Evolutionary conservation across 2,113 vertebrate genomes (phyloP).

Genomic region (Sebastes fasciatus): DNA sequence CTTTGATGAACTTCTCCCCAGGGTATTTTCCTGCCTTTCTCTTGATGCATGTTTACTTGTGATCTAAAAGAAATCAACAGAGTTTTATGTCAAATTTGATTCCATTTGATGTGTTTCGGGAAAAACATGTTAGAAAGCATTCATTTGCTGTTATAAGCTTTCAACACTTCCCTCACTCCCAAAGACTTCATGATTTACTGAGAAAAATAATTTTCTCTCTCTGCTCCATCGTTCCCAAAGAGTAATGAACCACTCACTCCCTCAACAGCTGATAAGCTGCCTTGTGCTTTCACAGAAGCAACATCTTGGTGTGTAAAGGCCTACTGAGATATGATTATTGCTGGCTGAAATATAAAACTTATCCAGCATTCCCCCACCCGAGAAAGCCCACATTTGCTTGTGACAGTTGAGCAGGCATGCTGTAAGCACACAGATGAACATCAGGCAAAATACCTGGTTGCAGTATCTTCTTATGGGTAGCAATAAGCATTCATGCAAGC

Average conservation of each 20-base stretch:
- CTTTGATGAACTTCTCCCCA: background rate
- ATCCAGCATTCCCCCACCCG: background rate
- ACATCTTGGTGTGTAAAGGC: background rate
- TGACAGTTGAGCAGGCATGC: too few relatives aligned
- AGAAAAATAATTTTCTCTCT: background rate
- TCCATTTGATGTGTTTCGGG: background rate
- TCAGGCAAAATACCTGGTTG: too few relatives aligned
- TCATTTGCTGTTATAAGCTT: background rate
- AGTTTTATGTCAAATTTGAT: background rate
- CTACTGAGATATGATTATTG: slow-evolving; percentile 3
- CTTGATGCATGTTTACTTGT: background rate
- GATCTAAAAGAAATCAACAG: background rate
- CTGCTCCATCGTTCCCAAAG: background rate
- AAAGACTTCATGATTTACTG: background rate
- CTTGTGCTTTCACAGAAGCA: background rate
- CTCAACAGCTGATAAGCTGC: background rate
- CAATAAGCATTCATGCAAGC: too few relatives aligned
- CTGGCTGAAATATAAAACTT: background rate
- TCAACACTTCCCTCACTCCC: background rate
- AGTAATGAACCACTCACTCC: background rate
- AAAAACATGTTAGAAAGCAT: background rate
- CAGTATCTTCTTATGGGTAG: too few relatives aligned
- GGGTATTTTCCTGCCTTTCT: background rate
- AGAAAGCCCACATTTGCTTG: background rate
- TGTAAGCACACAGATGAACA: too few relatives aligned